These are phyloP conservation scores for Charaxes varanes DNA, from an alignment of 1,140 invertebrate genomes.

Conservation along the genomic window DNA sequence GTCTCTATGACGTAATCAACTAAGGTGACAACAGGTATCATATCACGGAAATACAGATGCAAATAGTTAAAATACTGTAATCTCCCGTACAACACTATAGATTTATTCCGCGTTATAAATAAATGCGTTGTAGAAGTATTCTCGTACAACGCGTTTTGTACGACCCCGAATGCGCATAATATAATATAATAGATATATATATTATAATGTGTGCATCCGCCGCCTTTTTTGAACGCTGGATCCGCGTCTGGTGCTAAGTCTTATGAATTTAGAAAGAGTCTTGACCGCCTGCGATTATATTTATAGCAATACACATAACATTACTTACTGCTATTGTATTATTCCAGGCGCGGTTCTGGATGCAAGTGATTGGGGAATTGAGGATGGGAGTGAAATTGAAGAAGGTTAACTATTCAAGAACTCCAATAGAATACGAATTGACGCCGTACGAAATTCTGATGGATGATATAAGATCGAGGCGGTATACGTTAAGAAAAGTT, in stretches of 20 bases:
- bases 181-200: too few relatives aligned
- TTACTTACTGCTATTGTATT: slow-evolving; percentile 19
- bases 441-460: slow-evolving; percentile 98
- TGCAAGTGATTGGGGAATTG: slow-evolving; percentile 93
- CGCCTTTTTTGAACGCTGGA: too few relatives aligned
- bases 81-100: too few relatives aligned
- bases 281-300: slow-evolving; percentile 6
- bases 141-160: too few relatives aligned
- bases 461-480: slow-evolving; percentile 93
- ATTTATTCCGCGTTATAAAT: too few relatives aligned
- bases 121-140: too few relatives aligned
- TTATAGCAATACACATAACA: slow-evolving; percentile 8
- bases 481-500: slow-evolving; percentile 89
- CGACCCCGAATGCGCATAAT: too few relatives aligned
- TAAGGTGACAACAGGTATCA: too few relatives aligned
- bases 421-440: slow-evolving; percentile 90
- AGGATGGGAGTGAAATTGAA: slow-evolving; percentile 92
- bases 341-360: slow-evolving; percentile 93
- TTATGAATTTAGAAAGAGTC: neutral
- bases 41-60: too few relatives aligned
- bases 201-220: too few relatives aligned
- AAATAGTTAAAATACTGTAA: too few relatives aligned
- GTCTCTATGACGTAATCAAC: too few relatives aligned
- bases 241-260: neutral
- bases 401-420: slow-evolving; percentile 85